Conservation (phyloP, 2,888 invertebrate genomes). For the Agapostemon virescens region DNA sequence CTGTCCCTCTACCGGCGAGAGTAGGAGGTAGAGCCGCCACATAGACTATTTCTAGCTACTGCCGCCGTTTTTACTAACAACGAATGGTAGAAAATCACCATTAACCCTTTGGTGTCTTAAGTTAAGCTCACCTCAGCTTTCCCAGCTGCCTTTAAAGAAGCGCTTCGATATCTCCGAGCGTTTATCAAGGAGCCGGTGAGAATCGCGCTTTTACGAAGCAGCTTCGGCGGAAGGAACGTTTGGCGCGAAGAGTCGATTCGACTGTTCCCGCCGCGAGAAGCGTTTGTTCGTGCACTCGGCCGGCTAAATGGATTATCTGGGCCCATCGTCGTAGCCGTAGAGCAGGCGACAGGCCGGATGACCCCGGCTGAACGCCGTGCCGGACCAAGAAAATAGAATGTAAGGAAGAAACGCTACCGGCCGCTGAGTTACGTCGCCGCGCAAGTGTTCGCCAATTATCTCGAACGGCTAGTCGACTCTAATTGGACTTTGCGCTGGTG, state of each 20-base stretch:
- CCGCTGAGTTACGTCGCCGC: conserved; percentile 73
- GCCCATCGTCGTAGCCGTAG: background rate
- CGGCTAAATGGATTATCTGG: background rate
- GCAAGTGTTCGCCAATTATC: conserved; percentile 77
- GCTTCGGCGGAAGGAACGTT: background rate
- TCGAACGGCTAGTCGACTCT: conserved; percentile 75
- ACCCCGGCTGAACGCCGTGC: conserved; percentile 33
- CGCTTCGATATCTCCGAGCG: background rate
- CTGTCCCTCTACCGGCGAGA: too few relatives aligned
- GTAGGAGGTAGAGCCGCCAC: too few relatives aligned
- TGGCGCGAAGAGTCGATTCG: background rate
- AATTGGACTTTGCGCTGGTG: conserved; percentile 76
- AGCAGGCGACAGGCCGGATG: conserved; percentile 34
- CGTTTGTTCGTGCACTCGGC: background rate
- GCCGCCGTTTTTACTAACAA: too few relatives aligned
- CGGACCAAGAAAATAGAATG: conserved; percentile 49
- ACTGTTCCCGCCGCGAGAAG: background rate
- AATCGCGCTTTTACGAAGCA: too few relatives aligned
- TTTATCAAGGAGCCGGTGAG: too few relatives aligned
- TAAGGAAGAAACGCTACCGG: conserved; percentile 72
- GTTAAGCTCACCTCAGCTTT: too few relatives aligned
- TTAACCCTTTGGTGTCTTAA: too few relatives aligned
- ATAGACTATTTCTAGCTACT: too few relatives aligned
- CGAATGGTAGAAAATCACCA: too few relatives aligned
- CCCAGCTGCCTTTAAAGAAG: too few relatives aligned